A percentile compares a stretch with the other conserved stretches of the same genome.
Conservation (phyloP, 2,888 invertebrate genomes). For the Lasioglossum villosulum region DNA sequence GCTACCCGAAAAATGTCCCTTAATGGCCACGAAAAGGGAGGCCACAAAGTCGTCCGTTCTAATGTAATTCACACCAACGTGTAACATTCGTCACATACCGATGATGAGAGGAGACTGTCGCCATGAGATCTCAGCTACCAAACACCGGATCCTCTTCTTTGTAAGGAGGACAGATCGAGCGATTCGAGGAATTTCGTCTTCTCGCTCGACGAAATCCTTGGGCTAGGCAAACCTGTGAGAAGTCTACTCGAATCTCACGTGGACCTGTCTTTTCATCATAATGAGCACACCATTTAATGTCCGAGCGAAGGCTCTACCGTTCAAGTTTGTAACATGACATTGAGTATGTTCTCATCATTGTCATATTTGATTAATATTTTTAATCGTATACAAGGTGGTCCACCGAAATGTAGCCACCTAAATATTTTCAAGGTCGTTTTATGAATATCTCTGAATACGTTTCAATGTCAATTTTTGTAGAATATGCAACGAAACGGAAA, state of each 20-base stretch:
- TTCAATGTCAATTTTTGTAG: too few relatives aligned
- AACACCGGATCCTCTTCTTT: constrained; percentile 11
- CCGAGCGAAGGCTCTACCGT: not conserved
- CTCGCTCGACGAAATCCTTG: not conserved
- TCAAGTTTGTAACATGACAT: not conserved
- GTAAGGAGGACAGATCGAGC: not conserved
- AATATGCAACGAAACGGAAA: too few relatives aligned
- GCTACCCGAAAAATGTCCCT: constrained; percentile 63
- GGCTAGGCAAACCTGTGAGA: not conserved
- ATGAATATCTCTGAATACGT: too few relatives aligned
- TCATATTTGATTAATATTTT: too few relatives aligned
- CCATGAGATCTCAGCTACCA: constrained; percentile 41
- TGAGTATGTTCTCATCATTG: too few relatives aligned
- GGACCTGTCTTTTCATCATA: not conserved
- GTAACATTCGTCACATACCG: constrained; percentile 76
- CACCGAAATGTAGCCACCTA: too few relatives aligned
- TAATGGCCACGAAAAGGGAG: constrained; percentile 60
- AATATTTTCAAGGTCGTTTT: too few relatives aligned
- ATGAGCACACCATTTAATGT: not conserved
- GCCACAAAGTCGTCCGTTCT: constrained; percentile 70
- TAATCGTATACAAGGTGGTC: too few relatives aligned
- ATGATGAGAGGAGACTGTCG: constrained; percentile 52
- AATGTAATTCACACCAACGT: constrained; percentile 75
- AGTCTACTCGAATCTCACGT: not conserved
- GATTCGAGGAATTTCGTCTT: constrained; percentile 44